Evolutionary conservation across 2,797 vertebrate species (phyloP).

Genomic region (Aphelocoma californica): DNA sequence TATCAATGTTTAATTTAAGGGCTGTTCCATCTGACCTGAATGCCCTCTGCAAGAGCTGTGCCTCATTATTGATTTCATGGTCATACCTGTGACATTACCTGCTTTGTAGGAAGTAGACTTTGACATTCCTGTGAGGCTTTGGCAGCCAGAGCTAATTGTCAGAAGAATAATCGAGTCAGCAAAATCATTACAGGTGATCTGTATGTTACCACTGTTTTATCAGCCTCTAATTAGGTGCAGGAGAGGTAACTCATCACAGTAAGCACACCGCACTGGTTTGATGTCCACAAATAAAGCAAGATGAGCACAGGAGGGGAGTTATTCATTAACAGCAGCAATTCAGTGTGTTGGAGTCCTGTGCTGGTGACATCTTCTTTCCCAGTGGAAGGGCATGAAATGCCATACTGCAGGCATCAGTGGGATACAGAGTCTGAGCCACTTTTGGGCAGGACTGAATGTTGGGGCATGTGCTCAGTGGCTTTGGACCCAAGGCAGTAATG

Average conservation of each 20-base stretch:
- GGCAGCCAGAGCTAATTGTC: constrained; percentile 73
- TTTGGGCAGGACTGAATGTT: accelerated
- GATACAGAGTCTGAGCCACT: accelerated
- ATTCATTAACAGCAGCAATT: neutral
- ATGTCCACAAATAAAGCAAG: constrained; percentile 50
- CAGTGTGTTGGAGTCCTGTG: neutral
- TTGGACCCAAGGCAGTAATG: accelerated
- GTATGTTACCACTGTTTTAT: constrained; percentile 76
- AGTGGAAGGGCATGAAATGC: neutral
- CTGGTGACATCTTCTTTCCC: neutral
- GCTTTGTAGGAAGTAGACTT: constrained; percentile 71
- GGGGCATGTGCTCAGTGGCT: accelerated
- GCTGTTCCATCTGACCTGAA: constrained; percentile 75
- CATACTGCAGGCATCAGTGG: accelerated
- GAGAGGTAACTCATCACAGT: constrained; percentile 59
- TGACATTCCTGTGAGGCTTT: constrained; percentile 73
- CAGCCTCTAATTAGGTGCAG: constrained; percentile 76
- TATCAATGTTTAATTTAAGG: constrained; percentile 76
- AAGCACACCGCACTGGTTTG: constrained; percentile 39
- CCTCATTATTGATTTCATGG: constrained; percentile 78
- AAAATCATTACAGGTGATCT: constrained; percentile 77
- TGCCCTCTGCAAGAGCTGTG: constrained; percentile 74
- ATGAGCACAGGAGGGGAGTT: constrained; percentile 17
- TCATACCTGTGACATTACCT: constrained; percentile 79
- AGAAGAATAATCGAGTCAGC: constrained; percentile 77